A percentile compares a stretch with the other conserved stretches of the same genome.
phyloP scores from a whole-genome alignment of 2,888 invertebrate genomes.

The Torymus aiolomorphi region DNA sequence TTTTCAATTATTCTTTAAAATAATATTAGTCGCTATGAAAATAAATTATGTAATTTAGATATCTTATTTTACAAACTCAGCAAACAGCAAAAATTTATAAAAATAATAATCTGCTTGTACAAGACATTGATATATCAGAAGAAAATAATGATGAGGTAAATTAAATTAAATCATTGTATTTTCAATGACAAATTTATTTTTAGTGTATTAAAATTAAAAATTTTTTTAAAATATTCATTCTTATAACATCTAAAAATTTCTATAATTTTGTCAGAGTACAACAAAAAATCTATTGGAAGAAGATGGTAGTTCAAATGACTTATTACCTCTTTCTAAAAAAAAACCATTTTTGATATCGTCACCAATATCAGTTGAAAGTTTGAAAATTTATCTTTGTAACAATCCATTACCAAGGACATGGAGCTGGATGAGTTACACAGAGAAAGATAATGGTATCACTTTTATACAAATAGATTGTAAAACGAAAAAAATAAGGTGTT shows the following conservation, averaged over 20 bases:
- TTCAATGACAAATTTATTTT: too few relatives aligned
- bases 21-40: background rate
- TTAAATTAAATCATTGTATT: too few relatives aligned
- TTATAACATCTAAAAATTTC: background rate
- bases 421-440: slow-evolving; percentile 37
- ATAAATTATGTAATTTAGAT: background rate
- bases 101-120: too few relatives aligned
- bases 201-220: too few relatives aligned
- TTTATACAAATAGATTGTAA: slow-evolving; percentile 29
- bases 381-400: background rate
- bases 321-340: background rate
- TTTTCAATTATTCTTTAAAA: background rate
- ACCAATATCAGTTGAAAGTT: slow-evolving; percentile 14
- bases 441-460: slow-evolving; percentile 35
- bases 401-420: slow-evolving; percentile 30
- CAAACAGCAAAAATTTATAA: too few relatives aligned
- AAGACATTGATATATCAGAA: too few relatives aligned
- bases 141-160: too few relatives aligned
- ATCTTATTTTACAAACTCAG: too few relatives aligned
- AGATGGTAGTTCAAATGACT: background rate
- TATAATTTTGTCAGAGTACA: background rate
- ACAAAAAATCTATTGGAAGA: background rate
- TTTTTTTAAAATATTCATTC: too few relatives aligned
- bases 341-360: background rate
- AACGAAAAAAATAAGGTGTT: slow-evolving; percentile 30